Base-by-base conservation (phyloP, 2,888 invertebrate species). In the Agriopis marginaria region DNA sequence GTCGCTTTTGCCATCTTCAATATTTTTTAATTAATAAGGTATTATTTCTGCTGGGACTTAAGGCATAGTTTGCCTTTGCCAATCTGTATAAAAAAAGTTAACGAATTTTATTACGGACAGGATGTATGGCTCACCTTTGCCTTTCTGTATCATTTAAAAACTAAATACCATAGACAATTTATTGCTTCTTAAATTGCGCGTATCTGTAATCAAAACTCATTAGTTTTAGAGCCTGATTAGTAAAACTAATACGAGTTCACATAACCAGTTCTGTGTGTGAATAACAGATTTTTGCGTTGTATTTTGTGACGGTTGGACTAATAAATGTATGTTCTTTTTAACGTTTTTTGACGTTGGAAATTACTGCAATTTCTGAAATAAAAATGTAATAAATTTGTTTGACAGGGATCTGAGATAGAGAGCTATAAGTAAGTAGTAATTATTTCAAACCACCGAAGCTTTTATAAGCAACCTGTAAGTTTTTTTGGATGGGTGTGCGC, bases 241-340 rank as follows among this genome's bases (percentile, higher is more conserved):
- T 11, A 64, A 65, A 63, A 66, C 70, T 68, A 71, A 69, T 67
- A 64, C 73, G 60, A 71, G 70, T 70, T 70, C 47, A 65, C 10
- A 53, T 63, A 72, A 75, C 76, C 60, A 14, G 76, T 72, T 75
- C 50, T 69, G 47, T 71, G 68, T 70, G 70, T 68, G 63, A 68
- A 66, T 74, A 72, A 73, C 70, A 58, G 8, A 59, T 58, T 63
- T 66, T 73, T 74, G 71, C 68, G 73, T 73, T 47, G 60, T 64
- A 58, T 60, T 71, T 66, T 60, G 70, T 73, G 68, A 68, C 65
- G 63, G 56, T 72, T 75, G 67, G 58, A 63, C 64, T 70, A 64
- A 68, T 66, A 66, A 71, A 66, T 70, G 54, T 42, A 23, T 61
- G 45, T 23, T 47, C 58, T 65, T 5, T 62, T 39, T 40, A 45